Base-by-base conservation (phyloP, 1,140 invertebrate species). In the Sarcophaga bullata region DNA sequence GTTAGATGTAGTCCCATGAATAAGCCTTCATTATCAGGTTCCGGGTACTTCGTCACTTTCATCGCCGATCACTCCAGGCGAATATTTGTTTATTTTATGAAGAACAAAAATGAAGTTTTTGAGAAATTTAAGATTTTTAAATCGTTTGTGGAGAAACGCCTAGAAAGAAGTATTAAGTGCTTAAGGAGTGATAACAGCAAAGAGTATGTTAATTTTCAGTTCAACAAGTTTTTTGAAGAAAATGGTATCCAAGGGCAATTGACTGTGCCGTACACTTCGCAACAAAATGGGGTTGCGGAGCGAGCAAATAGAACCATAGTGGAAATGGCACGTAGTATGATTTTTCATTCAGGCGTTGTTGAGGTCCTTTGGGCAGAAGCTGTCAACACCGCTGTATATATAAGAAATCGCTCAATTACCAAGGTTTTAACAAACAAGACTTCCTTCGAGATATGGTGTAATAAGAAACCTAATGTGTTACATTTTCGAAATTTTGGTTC, bases 1-100 rank as follows among this genome's bases (percentile, higher is more conserved):
- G 19, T 84, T 91, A 49, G 87, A 89, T 58, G 90, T 85, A 90
- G 90, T 87, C 90, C 15, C 80, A 86, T 17, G 83, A 37, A 37
- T 37, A 37, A 37, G 25, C 25, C 25, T 37, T 37, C 25, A 37
- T 37, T 37, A 37, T 37, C 83, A 9, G 85, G 85, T 0, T 80
- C 83, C n/a, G n/a, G n/a, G n/a, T 91, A 89, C 80, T 90, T 90
- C 72, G 50, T 91, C 2, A 17, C 85, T 3, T 84, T 91, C 6
- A 91, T 90, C 73, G 91, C 92, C 84, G 90, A 92, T 78, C 87
- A 84, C 81, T 89, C 90, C 19, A 84, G 86, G 17, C 90, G 86
- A 81, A 83, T 86, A 13, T 83, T n/a, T 8, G 84, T 91, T 1
- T 89, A 90, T 68, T 91, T 91, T 84, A n/a, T 91, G 0, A 89